Percentiles rank a stretch among this genome's conserved stretches.
These are phyloP conservation scores for Ornithoptera alexandrae DNA, from an alignment of 2,888 invertebrate genomes.

Conservation along the genomic window DNA sequence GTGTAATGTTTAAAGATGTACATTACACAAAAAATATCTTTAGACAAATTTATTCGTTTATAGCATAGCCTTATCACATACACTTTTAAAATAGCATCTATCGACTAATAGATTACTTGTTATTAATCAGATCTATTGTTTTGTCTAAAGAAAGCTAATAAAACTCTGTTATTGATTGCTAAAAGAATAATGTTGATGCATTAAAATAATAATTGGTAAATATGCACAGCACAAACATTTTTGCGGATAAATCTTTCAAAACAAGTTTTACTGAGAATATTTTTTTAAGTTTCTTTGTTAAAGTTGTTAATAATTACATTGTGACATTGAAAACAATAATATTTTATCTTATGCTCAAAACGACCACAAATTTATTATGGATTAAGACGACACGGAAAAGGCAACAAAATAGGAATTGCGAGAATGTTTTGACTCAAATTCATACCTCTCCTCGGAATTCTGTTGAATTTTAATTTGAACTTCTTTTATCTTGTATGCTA, in stretches of 20 bases:
- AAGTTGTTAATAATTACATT: not conserved
- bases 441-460: constrained; percentile 11
- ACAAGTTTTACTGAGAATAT: constrained; percentile 2
- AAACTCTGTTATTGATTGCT: not conserved
- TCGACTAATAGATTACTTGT: not conserved
- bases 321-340: constrained; percentile 22
- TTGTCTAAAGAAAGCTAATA: not conserved
- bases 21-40: no score
- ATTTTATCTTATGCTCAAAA: constrained; percentile 1
- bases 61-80: no score
- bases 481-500: not conserved
- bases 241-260: not conserved
- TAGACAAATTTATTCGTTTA: no score
- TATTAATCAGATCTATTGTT: not conserved
- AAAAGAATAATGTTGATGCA: not conserved
- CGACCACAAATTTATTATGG: not conserved
- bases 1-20: no score
- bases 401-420: not conserved
- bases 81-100: no score
- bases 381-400: not conserved
- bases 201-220: not conserved
- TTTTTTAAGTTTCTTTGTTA: not conserved
- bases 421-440: constrained; percentile 11
- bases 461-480: constrained; percentile 1
- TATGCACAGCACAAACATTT: no score